Evolutionary conservation across 2,797 vertebrate species (phyloP).

Genomic region (Scomberomorus guttatus): DNA sequence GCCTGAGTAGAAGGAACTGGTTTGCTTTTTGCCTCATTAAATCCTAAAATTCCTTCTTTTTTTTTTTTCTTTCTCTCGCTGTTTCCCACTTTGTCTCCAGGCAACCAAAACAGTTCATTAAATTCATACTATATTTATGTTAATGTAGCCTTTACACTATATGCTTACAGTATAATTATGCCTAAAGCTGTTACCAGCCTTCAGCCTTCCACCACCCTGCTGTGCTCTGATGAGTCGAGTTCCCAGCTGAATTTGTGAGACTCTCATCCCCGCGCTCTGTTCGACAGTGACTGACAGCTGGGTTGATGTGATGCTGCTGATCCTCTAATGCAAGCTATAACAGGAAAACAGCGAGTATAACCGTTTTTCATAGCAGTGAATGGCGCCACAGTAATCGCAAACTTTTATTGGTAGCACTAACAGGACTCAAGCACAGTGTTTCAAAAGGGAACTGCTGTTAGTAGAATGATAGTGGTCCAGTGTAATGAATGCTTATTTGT

Average conservation of each 20-base stretch:
- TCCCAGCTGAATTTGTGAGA: conserved; percentile 42
- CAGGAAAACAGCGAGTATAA: conserved; percentile 35
- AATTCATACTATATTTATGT: conserved; percentile 1
- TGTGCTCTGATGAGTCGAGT: conserved; percentile 37
- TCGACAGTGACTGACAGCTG: conserved; percentile 58
- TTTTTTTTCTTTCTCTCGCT: neutral
- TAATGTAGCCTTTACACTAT: neutral
- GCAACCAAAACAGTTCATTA: conserved; percentile 31
- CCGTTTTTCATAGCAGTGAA: conserved; percentile 3
- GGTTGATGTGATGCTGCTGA: conserved; percentile 40
- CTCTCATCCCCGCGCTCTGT: conserved; percentile 23
- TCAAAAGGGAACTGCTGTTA: neutral
- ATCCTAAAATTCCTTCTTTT: conserved; percentile 12
- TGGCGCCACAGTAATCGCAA: neutral
- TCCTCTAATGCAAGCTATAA: conserved; percentile 35
- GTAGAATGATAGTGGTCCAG: neutral
- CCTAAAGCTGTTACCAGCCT: conserved; percentile 15
- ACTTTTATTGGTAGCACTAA: neutral
- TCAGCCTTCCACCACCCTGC: conserved; percentile 4
- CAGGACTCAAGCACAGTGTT: neutral
- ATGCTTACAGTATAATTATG: neutral
- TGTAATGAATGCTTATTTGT: conserved; percentile 10
- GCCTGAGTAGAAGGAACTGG: conserved; percentile 9
- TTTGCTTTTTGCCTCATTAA: conserved; percentile 2
- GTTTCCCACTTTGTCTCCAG: conserved; percentile 19